Evolutionary conservation across 2,113 vertebrate species (phyloP).

Genomic region (Conger conger): DNA sequence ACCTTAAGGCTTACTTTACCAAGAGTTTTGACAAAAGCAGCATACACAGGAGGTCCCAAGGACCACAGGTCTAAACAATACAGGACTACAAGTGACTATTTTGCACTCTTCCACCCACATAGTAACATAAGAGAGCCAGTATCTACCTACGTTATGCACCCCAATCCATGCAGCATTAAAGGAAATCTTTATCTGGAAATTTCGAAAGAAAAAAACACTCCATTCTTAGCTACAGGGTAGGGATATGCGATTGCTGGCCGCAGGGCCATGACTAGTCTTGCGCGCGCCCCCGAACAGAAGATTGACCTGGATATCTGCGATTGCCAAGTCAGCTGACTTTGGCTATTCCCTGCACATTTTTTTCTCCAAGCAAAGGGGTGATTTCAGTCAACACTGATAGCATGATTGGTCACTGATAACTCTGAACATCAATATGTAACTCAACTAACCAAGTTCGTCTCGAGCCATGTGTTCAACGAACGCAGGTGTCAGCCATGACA

Average conservation of each 20-base stretch:
- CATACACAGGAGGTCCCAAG: too few species aligned
- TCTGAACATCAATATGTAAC: neutral
- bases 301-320: neutral
- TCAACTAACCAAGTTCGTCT: neutral
- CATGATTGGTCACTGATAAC: neutral
- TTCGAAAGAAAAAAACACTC: neutral
- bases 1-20: too few species aligned
- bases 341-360: neutral
- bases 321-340: neutral
- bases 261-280: neutral
- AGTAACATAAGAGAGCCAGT: too few species aligned
- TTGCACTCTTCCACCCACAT: too few species aligned
- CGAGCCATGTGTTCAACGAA: neutral
- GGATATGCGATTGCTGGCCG: neutral
- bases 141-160: too few species aligned
- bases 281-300: neutral
- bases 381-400: neutral
- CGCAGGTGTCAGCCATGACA: constrained; percentile 1
- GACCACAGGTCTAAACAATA: too few species aligned
- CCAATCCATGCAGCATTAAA: too few species aligned
- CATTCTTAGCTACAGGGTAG: neutral
- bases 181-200: too few species aligned
- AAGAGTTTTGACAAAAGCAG: too few species aligned
- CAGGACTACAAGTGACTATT: too few species aligned
- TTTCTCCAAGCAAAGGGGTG: neutral